Base-by-base conservation (phyloP, 2,888 invertebrate species). In the Helobdella robusta region DNA sequence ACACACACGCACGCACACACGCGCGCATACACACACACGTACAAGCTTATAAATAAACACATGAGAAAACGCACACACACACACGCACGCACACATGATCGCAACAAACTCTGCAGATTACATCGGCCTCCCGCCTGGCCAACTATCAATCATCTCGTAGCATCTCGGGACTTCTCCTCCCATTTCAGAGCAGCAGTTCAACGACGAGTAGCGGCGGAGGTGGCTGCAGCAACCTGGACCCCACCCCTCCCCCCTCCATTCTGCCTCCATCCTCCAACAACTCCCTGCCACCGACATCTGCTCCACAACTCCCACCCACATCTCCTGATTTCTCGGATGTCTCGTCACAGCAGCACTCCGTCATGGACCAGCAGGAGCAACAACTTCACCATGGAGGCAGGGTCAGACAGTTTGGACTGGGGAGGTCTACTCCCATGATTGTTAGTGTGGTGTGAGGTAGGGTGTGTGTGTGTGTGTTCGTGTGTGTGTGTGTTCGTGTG, bases 311-410 rank as follows among this genome's bases (percentile, higher is more conserved):
- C 30, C 56, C 56, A 30, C 56, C 56, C 1, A 56, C 56, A n/a
- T 56, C 56, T 8, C 56, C 56, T 56, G 56, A 56, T 56, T 30
- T 56, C 25, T 56, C 56, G n/a, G 56, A 56, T 32, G 56, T 56
- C 18, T 56, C 56, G n/a, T 56, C 56, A 30, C 56, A 56, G 32
- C 56, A 56, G 18, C 56, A 28, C 32, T 56, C 56, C n/a, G 56
- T 30, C 4, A n/a, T 56, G 6, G 56, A 56, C n/a, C 56, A 56
- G 32, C 30, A 56, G 8, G 32, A 56, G 28, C 32, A n/a, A 4
- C 28, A 56, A 11, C 32, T 32, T n/a, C 28, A 56, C 32, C 32
- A 28, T 56, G 56, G 30, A 5, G 32, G 28, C 32, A 56, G 32
- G 32, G 28, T 8, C 25, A 56, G 32, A 30, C 56, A 25, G 32